Evolutionary conservation across 2,888 invertebrate genomes (phyloP).

Genomic region (Lissonota sp.): DNA sequence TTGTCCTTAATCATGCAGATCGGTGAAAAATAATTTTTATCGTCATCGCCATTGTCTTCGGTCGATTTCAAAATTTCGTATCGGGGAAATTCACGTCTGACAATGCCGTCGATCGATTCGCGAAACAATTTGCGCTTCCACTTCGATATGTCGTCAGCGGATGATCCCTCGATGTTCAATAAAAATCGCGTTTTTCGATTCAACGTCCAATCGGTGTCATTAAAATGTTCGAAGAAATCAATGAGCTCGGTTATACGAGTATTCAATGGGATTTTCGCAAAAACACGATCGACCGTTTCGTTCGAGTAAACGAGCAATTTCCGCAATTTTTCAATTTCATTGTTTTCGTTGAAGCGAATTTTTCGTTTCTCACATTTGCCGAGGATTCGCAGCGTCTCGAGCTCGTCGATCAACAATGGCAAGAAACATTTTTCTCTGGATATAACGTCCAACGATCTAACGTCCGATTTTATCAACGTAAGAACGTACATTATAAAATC

Average conservation of each 20-base stretch:
- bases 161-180: neutral
- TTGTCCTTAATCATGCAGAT: too few species aligned
- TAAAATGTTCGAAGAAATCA: slow-evolving; percentile 8
- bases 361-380: neutral
- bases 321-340: neutral
- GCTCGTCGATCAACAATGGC: slow-evolving; percentile 2
- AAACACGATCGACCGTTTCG: neutral
- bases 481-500: too few species aligned
- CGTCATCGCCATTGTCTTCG: slow-evolving; percentile 5
- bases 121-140: slow-evolving; percentile 13
- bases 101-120: neutral
- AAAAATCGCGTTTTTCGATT: slow-evolving; percentile 7
- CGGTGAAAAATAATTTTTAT: neutral
- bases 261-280: neutral
- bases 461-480: too few species aligned
- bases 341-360: neutral
- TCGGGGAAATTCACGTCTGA: too few species aligned
- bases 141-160: slow-evolving; percentile 1
- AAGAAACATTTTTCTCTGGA: neutral
- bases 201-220: neutral
- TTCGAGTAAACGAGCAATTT: slow-evolving; percentile 20
- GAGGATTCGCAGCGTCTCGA: slow-evolving; percentile 1
- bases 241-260: slow-evolving; percentile 10
- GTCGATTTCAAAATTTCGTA: too few species aligned
- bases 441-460: neutral